Base-by-base conservation (phyloP, 2,797 vertebrate genomes). In the Sebastes wilsoni region DNA sequence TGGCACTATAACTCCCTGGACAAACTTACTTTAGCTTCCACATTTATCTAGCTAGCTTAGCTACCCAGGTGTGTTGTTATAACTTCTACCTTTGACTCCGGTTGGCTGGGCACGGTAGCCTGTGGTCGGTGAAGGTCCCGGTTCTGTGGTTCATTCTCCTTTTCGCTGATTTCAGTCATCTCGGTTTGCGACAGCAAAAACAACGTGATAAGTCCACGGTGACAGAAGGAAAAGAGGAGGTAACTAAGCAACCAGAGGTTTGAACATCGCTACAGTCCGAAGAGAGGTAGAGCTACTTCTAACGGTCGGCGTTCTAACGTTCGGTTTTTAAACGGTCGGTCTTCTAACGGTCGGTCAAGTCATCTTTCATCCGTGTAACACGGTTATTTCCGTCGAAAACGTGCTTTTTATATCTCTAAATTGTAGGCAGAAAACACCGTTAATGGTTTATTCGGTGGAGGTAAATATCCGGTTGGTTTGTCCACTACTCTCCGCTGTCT, bases 151-250 rank as follows among this genome's bases (percentile, higher is more conserved):
- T 97, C 97, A 28, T 95, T 97, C 87, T 97, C 97, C 87, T 96
- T 97, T 82, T 97, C 97, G 80, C 91, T 97, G 83, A 96, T 97
- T 91, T 98, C 97, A 58, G 97, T 97, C 97, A 97, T 97, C 75
- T 87, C 67, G 23, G 25, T 8, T 69, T 72, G 68, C 38, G 20
- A 12, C 30, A 13, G 49, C 58, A 61, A 72, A 72, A 25, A 62
- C 38, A 52, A 78, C 78, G 0, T 55, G 34, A 23, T 42, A 59
- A 73, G 82, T 90, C 88, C 89, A 84, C 66, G 42, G 55, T 16
- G 68, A 60, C 8, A 42, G 36, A 59, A 60, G 16, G 23, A 6
- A 8, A 0, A 5, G 11, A 4, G 28, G 25, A 11, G 10, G n/a
- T 9, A 60, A 77, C 77, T 82, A 81, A 1, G 66, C 77, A 20